Base-by-base conservation (phyloP, 2,113 vertebrate genomes). In the Cyprinus carpio region DNA sequence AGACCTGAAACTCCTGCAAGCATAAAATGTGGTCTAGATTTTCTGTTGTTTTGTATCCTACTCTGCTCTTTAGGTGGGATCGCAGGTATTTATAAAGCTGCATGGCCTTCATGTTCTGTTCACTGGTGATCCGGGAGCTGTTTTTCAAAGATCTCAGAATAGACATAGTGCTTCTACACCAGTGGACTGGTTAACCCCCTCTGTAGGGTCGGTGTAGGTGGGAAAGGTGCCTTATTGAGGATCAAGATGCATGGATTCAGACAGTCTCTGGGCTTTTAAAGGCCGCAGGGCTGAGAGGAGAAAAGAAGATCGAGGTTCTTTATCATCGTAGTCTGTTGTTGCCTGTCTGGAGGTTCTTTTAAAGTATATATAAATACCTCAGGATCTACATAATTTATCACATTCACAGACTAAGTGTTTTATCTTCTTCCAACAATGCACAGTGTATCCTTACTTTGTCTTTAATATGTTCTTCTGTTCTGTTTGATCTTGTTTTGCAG, bases 41-140 rank as follows among this genome's bases (percentile, higher is more conserved):
- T 46, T 10, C 60, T 43, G 56, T 62, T 31, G 18, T 25, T 29
- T 31, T 54, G 10, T 82, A 29, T 27, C 10, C 16, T n/a, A 6
- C 25, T 82, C 27, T 82, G 25, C 64, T n/a, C 60, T 82, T 54
- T 15, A 54, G 29, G 27, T 37, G 64, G 64, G 46, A 46, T 71
- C 64, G 8, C 25, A 34, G 43, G 64, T 71, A 31, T 23, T 71
- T 82, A 71, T 82, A 31, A 56, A 67, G 54, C 23, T 2, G 6
- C 15, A 18, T 9, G 6, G 58, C 12, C 49, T 72, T 31, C 31
- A 86, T 90, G 89, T 69, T 82, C 86, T 62, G 56, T 87, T 79
- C 72, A n/a, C 83, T 37, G 76, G 72, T 2, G 86, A 88, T 87
- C 84, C 37, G 86, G 3, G 46, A 82, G 65, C 49, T 82, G 81